Conservation (phyloP, 2,888 invertebrate genomes). For the Tortrix viridana region DNA sequence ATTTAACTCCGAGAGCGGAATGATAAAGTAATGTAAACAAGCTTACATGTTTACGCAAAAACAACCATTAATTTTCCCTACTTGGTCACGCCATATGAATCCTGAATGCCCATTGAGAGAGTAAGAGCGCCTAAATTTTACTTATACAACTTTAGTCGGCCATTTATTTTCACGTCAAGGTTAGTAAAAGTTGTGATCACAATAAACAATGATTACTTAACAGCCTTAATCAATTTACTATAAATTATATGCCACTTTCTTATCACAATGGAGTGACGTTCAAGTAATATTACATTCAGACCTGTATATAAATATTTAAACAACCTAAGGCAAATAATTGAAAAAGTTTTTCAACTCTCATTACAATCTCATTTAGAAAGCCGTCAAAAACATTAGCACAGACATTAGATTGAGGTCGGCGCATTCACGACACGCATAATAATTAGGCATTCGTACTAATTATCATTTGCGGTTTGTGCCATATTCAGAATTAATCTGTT, state of each 20-base stretch:
- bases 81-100: too few species aligned
- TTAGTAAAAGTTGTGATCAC: too few species aligned
- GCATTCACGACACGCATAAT: conserved; percentile 9
- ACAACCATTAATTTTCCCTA: background rate
- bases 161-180: too few species aligned
- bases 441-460: conserved; percentile 8
- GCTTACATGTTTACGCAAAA: background rate
- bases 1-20: background rate
- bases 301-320: background rate
- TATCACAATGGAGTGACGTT: background rate
- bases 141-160: too few species aligned
- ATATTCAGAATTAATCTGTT: conserved; percentile 4
- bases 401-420: background rate
- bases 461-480: conserved; percentile 8
- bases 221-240: background rate
- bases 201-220: background rate
- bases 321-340: background rate
- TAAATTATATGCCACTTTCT: background rate
- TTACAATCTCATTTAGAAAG: conserved; percentile 1
- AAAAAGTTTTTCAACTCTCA: conserved; percentile 2
- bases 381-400: conserved; percentile 5
- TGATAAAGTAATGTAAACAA: background rate
- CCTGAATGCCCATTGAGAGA: too few species aligned
- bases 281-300: background rate
- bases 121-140: too few species aligned